Conservation (phyloP, 2,797 vertebrate genomes). For the Lophotriccus pileatus region DNA sequence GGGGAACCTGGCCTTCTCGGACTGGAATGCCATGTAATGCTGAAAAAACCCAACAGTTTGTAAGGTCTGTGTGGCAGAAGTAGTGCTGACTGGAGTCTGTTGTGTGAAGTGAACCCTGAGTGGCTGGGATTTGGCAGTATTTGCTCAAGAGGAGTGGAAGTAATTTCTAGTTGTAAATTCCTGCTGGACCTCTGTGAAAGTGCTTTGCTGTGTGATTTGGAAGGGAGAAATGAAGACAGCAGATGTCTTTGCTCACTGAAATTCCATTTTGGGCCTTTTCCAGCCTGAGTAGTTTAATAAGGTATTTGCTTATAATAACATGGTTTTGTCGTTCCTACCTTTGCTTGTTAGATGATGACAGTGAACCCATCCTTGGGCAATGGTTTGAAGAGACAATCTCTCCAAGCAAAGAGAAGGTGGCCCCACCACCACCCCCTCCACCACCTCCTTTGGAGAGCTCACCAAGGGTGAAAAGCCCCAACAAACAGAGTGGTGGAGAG, state of each 20-base stretch:
- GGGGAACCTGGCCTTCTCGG: background rate
- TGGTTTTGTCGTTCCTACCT: background rate
- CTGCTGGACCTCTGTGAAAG: background rate
- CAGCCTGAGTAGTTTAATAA: background rate
- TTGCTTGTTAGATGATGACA: conserved; percentile 89
- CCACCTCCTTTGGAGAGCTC: conserved; percentile 93
- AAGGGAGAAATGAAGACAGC: background rate
- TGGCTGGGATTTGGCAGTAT: background rate
- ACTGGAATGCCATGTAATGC: background rate
- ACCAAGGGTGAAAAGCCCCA: conserved; percentile 92
- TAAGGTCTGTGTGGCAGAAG: background rate
- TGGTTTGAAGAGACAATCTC: conserved; percentile 99
- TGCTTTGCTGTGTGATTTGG: background rate
- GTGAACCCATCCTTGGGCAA: conserved; percentile 96
- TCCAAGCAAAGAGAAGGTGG: conserved; percentile 95
- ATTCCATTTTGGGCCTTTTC: background rate
- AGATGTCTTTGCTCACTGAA: background rate
- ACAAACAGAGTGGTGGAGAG: conserved; percentile 89
- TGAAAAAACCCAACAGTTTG: background rate
- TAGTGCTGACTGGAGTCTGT: background rate
- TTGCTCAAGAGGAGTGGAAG: background rate
- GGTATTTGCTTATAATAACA: background rate
- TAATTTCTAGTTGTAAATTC: background rate
- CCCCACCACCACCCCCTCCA: conserved; percentile 89
- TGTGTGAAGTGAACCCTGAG: background rate